Evolutionary conservation across 2,888 invertebrate genomes (phyloP).

Genomic region (Epinotia ramella): DNA sequence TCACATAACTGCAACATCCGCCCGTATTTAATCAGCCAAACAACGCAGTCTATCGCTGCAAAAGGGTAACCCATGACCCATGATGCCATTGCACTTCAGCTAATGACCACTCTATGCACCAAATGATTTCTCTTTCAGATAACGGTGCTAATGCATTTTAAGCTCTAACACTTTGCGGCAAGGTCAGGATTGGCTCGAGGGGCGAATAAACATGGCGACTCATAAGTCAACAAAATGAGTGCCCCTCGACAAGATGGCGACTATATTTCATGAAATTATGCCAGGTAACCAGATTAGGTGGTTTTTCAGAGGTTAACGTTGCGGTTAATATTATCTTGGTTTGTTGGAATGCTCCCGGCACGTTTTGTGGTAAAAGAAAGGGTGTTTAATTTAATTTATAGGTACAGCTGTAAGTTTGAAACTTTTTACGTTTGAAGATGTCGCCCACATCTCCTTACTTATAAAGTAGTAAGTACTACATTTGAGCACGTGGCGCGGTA

Average conservation of each 20-base stretch:
- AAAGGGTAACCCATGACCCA: conserved; percentile 21
- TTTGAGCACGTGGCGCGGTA: too few relatives aligned
- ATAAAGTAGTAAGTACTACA: too few relatives aligned
- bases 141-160: neutral
- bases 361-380: neutral
- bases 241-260: conserved; percentile 64
- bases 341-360: neutral
- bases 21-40: conserved; percentile 34
- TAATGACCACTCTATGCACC: conserved; percentile 45
- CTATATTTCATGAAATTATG: conserved; percentile 67
- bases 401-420: neutral
- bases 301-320: conserved; percentile 30
- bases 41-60: conserved; percentile 30
- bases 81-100: conserved; percentile 36
- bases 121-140: conserved; percentile 13
- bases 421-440: neutral
- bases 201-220: conserved; percentile 38
- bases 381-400: neutral
- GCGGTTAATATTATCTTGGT: conserved; percentile 10
- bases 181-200: conserved; percentile 1
- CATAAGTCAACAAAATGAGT: conserved; percentile 65
- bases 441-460: too few relatives aligned
- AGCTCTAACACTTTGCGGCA: neutral
- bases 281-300: conserved; percentile 64
- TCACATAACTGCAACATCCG: conserved; percentile 9